A percentile compares a stretch with the other conserved stretches of the same genome.
phyloP scores from a whole-genome alignment of 2,797 vertebrate genomes.

The Acomys russatus region DNA sequence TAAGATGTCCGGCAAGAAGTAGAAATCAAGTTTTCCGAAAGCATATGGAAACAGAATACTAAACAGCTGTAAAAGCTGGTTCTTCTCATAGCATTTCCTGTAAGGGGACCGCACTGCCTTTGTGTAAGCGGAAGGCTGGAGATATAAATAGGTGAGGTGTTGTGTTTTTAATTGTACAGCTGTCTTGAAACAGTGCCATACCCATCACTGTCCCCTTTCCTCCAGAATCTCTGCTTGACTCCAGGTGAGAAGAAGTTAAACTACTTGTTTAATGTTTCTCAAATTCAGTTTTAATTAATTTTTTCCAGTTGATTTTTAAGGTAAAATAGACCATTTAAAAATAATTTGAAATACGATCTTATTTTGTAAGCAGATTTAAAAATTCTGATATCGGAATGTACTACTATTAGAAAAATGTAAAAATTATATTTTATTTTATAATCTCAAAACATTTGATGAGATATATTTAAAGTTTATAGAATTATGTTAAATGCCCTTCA shows the following conservation, averaged over 20 bases:
- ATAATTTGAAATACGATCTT: constrained; percentile 12
- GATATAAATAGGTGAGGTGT: background rate
- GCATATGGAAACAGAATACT: background rate
- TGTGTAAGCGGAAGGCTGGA: background rate
- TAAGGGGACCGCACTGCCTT: background rate
- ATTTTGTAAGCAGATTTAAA: background rate
- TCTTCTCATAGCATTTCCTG: background rate
- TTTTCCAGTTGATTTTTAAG: constrained; percentile 48
- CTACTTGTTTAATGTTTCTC: background rate
- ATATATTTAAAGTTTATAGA: constrained; percentile 28
- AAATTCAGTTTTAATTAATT: constrained; percentile 20
- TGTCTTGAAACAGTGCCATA: background rate
- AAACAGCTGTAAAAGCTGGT: background rate
- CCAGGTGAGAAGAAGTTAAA: background rate
- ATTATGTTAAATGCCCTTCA: constrained; percentile 1
- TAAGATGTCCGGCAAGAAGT: background rate
- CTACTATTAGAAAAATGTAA: constrained; percentile 49
- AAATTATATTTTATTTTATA: constrained; percentile 27
- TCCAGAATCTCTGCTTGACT: background rate
- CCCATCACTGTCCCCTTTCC: background rate
- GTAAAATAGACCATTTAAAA: background rate
- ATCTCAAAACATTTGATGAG: background rate
- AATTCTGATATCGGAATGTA: background rate
- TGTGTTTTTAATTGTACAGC: background rate
- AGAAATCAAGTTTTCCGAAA: background rate